Base-by-base conservation (phyloP, 53 echinoderm and acorn worm genomes). In the Apostichopus leukothele region DNA sequence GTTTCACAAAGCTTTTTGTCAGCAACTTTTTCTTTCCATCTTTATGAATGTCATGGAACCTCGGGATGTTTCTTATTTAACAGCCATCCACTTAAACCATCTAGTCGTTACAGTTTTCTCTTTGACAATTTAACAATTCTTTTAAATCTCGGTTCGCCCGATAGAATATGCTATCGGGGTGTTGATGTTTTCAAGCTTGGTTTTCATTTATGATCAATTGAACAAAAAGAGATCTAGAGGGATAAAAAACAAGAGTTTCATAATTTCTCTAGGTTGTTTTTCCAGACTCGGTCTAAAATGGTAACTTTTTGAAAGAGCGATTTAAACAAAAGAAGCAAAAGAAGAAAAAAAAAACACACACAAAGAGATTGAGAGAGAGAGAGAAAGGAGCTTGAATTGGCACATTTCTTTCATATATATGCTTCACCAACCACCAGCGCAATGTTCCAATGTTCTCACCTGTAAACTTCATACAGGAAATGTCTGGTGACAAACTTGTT, bases 21-120 rank as follows among this genome's bases (percentile, higher is more conserved):
- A 54, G 21, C 80, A 80, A 53, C n/a, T n/a, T 55, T 80, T 80
- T 50, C 59, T 80, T 80, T 53, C 67, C 14, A 11, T 16, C 5
- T 67, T n/a, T 67, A 5, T 68, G 18, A 6, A 68, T 16, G 19
- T 18, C 27, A 27, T 27, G 27, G 18, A 68, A 14, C 18, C 16
- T 18, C 18, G 71, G 71, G 71, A 68, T 68, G 71, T 68, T 68
- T 68, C 71, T 19, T 6, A 14, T 19, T 19, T 8, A 16, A 16
- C 71, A 16, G 54, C 59, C 80, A 54, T 59, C 55, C 80, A 55
- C 53, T 55, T 55, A 80, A 80, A 22, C 59, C 80, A 80, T 59
- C 53, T 54, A 80, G 80, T 80, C 54, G 80, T 80, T 80, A 80
- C 80, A 80, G 55, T 54, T 59, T 54, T 78, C 79, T 78, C 53